These are phyloP conservation scores for Argyra leucocephala DNA, from an alignment of 2,888 invertebrate species.

Conservation along the genomic window DNA sequence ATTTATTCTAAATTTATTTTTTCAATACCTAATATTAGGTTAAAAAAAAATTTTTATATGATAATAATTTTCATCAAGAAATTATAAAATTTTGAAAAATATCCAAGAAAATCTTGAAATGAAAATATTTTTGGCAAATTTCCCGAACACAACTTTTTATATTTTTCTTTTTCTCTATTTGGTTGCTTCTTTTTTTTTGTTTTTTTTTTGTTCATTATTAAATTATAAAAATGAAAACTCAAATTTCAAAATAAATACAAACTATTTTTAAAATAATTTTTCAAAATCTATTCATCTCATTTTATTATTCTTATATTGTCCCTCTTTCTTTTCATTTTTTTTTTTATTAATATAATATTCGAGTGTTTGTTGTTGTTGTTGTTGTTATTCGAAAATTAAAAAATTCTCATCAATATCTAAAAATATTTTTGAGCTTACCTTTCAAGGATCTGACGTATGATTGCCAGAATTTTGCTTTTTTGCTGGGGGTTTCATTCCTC, in stretches of 20 bases:
- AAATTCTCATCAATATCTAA: neutral
- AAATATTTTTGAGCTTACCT: slow-evolving; percentile 50
- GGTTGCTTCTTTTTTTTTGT: too few relatives aligned
- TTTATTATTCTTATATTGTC: neutral
- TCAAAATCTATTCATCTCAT: neutral
- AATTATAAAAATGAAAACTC: slow-evolving; percentile 2
- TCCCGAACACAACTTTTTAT: neutral
- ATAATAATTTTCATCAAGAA: too few relatives aligned
- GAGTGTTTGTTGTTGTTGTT: too few relatives aligned
- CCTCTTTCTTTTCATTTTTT: too few relatives aligned
- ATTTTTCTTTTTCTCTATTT: neutral
- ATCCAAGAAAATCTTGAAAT: slow-evolving; percentile 27
- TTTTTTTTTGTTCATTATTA: too few relatives aligned
- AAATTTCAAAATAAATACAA: slow-evolving; percentile 7
- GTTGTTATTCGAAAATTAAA: too few relatives aligned
- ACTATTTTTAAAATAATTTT: slow-evolving; percentile 2
- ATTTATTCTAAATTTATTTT: too few relatives aligned
- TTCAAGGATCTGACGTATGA: slow-evolving; percentile 85
- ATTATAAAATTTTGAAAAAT: slow-evolving; percentile 26
- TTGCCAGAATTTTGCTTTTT: slow-evolving; percentile 91
- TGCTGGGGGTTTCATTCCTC: slow-evolving; percentile 82
- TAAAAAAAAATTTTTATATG: too few relatives aligned
- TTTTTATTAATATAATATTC: too few relatives aligned
- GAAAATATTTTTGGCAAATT: slow-evolving; percentile 10
- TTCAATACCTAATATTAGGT: too few relatives aligned